Base-by-base conservation (phyloP, 1,140 invertebrate species). In the Glomeris maerens region DNA sequence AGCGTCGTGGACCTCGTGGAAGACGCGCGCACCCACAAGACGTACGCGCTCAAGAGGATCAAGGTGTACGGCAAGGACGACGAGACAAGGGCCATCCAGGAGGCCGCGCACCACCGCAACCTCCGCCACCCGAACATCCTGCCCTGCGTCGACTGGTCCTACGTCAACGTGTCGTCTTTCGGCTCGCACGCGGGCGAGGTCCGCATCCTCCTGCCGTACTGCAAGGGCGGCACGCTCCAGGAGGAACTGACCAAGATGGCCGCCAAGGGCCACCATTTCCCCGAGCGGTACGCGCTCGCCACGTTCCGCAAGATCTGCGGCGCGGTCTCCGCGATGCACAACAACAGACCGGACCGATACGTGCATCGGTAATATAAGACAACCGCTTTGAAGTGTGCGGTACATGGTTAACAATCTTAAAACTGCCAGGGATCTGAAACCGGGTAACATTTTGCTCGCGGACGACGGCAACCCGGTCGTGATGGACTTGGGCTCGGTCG, bases 401-500 rank as follows among this genome's bases (percentile, higher is more conserved):
- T 29, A 14, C 14, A 38, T 40, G 13, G 7, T 5, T 13, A 44
- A 7, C 25, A 27, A 20, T 44, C 20, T 23, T 46, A 49, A 38
- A 27, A 50, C 26, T 54, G 51, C 0, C 50, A 71, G 85, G 61
- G 85, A 91, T 70, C 63, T 90, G 29, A 90, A 91, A 67, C 84
- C 84, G 48, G 80, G 78, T 26, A 90, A 90, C 70, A 76, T 90
- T 57, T 73, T 87, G 57, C 65, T 90, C 22, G 75, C 74, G 23
- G 76, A 84, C 59, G 76, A 78, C 52, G 75, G 78, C 55, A 75
- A 70, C 47, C 81, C 84, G 2, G 68, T 89, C 40, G 74, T 90
- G 49, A 88, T 90, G 77, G 86, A 91, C 68, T 73, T 91, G 56
- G 83, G 86, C 21, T 90, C 86, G 22, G 78, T 82, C 58, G 75